Base-by-base conservation (phyloP, 2,888 invertebrate species). In the Oxyteleia sp. region DNA sequence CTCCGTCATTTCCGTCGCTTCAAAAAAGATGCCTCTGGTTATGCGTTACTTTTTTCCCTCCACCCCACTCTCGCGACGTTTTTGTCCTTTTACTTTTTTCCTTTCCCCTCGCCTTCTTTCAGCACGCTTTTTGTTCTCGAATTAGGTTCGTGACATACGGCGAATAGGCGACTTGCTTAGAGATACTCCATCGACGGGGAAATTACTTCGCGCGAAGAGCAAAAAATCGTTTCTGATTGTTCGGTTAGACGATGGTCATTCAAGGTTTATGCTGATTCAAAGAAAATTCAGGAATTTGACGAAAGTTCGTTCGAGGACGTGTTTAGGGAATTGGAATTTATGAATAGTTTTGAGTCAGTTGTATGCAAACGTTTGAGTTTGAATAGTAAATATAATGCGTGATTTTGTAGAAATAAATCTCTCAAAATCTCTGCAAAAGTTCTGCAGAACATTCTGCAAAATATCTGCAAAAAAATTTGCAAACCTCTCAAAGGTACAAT, bases 1-100 rank as follows among this genome's bases (percentile, higher is more conserved):
- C 81, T 79, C 84, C 83, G 84, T 84, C 74, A 45, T 79, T 82
- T 71, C 47, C 84, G 59, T 55, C 72, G 57, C 66, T 64, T 49
- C 55, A 69, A 45, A 45, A 61, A 78, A 78, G 68, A 75, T 20
- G 53, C 43, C 47, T 59, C 32, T n/a, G 35, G 43, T 23, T 64
- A 55, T 43, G 57, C 38, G 11, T 11, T 10, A 59, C 32, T n/a
- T 35, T 35, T 16, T 35, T 53, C 53, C 32, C 16, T 32, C 4
- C 53, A 11, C n/a, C n/a, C n/a, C n/a, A n/a, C n/a, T 45, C 26
- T 35, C 8, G 10, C 32, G 5, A 5, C 26, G 16, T 18, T 26
- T 55, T 55, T 64, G 23, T 43, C 26, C 23, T 18, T 26, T 53
- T 29, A 16, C n/a, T n/a, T n/a, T n/a, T n/a, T n/a, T n/a, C n/a